These are phyloP conservation scores for Enteromius viviparus DNA, from an alignment of 2,797 vertebrate genomes.

Conservation along the genomic window DNA sequence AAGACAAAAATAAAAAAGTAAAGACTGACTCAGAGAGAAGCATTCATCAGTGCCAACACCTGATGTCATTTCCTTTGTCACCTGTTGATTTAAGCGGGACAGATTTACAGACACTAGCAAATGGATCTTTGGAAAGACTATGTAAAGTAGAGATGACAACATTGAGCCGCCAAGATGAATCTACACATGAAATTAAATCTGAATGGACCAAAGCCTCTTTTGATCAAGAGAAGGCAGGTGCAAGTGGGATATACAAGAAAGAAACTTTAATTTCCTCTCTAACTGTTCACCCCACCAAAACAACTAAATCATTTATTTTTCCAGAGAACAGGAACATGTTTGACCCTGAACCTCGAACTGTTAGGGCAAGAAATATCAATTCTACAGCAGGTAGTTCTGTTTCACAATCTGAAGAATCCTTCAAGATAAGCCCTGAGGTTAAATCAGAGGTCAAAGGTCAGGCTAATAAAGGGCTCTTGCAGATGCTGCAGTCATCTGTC, in stretches of 20 bases:
- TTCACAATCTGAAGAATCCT: neutral
- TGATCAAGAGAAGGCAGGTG: neutral
- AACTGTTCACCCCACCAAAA: neutral
- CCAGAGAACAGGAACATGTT: neutral
- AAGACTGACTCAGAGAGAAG: neutral
- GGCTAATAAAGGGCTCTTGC: neutral
- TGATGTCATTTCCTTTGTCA: constrained; percentile 15
- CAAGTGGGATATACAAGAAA: neutral
- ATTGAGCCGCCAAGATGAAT: neutral
- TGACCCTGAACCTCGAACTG: neutral
- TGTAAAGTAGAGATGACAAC: neutral
- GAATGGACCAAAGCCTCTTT: constrained; percentile 5
- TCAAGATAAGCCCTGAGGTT: neutral
- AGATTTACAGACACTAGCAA: neutral
- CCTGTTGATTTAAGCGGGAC: neutral
- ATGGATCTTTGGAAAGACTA: neutral
- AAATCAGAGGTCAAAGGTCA: constrained; percentile 31
- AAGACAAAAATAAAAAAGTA: neutral
- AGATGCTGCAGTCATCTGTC: neutral
- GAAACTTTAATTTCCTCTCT: neutral
- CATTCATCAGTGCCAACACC: neutral
- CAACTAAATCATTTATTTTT: constrained; percentile 1
- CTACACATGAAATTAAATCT: neutral
- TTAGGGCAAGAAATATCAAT: neutral
- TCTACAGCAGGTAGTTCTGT: neutral